Conservation (phyloP, 2,113 vertebrate species). For the Mohoua ochrocephala region DNA sequence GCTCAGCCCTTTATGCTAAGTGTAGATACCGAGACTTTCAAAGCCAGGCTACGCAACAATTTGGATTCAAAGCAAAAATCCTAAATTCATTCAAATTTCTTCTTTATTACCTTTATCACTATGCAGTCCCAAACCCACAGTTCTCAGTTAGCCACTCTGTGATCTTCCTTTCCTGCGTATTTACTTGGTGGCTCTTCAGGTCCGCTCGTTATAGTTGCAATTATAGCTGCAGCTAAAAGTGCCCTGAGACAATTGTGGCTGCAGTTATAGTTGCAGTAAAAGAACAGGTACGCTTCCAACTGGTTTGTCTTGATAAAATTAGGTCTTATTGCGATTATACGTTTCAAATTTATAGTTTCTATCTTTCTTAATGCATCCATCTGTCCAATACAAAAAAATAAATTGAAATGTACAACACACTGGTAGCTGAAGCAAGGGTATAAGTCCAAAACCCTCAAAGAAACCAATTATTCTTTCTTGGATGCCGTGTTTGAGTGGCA, state of each 20-base stretch:
- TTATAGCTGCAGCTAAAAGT: not conserved
- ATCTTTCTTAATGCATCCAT: not conserved
- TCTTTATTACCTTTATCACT: not conserved
- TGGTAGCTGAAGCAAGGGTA: not conserved
- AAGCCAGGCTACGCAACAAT: not conserved
- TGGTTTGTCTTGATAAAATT: not conserved
- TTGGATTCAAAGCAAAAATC: not conserved
- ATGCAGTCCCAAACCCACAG: not conserved
- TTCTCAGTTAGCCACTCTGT: not conserved
- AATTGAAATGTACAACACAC: not conserved
- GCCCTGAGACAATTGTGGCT: too few relatives aligned
- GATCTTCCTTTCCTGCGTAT: not conserved
- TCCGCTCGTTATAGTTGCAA: not conserved
- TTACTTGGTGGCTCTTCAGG: not conserved
- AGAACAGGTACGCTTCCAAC: not conserved
- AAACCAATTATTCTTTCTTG: not conserved
- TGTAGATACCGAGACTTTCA: not conserved
- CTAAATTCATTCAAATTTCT: not conserved
- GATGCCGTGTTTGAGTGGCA: not conserved
- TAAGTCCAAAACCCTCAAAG: not conserved
- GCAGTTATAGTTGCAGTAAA: not conserved
- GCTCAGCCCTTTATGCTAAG: not conserved
- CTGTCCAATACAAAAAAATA: not conserved
- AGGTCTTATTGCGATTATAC: not conserved
- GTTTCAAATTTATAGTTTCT: not conserved